Percentiles rank a stretch among this genome's conserved stretches.
Conservation (phyloP, 1,140 invertebrate genomes). For the Ganaspis sp. region DNA sequence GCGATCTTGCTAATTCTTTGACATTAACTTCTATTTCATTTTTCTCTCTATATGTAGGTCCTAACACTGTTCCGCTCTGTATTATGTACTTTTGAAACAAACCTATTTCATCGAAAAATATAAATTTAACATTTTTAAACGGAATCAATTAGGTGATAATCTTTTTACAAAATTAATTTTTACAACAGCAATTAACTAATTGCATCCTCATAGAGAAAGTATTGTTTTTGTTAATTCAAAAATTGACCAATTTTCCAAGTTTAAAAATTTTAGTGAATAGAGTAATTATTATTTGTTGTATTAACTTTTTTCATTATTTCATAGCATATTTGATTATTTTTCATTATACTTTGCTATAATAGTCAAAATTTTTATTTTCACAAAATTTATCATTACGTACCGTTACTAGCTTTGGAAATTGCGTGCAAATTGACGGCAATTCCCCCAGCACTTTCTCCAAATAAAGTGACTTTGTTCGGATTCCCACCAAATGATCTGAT, state of each 20-base stretch:
- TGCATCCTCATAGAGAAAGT: too few relatives aligned
- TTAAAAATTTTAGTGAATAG: too few relatives aligned
- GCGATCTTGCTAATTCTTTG: neutral
- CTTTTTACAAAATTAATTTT: too few relatives aligned
- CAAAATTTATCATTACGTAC: neutral
- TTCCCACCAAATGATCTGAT: slow-evolving; percentile 72
- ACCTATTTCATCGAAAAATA: too few relatives aligned
- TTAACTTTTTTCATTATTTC: neutral
- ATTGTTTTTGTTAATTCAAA: neutral
- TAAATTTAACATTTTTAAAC: too few relatives aligned
- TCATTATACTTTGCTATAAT: too few relatives aligned
- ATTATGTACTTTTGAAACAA: slow-evolving; percentile 6
- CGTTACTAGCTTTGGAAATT: neutral
- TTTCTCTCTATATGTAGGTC: neutral
- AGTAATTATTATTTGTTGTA: neutral
- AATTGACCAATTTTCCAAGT: too few relatives aligned
- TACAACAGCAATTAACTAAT: too few relatives aligned
- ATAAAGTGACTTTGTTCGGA: slow-evolving; percentile 65
- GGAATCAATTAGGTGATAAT: too few relatives aligned
- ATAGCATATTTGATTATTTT: too few relatives aligned
- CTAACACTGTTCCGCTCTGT: neutral
- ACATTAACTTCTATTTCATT: neutral
- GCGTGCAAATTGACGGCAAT: neutral
- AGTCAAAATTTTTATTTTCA: neutral
- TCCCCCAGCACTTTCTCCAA: slow-evolving; percentile 65